These are phyloP conservation scores for Gnathonemus longibarbis DNA, from an alignment of 2,113 vertebrate genomes.

Conservation along the genomic window DNA sequence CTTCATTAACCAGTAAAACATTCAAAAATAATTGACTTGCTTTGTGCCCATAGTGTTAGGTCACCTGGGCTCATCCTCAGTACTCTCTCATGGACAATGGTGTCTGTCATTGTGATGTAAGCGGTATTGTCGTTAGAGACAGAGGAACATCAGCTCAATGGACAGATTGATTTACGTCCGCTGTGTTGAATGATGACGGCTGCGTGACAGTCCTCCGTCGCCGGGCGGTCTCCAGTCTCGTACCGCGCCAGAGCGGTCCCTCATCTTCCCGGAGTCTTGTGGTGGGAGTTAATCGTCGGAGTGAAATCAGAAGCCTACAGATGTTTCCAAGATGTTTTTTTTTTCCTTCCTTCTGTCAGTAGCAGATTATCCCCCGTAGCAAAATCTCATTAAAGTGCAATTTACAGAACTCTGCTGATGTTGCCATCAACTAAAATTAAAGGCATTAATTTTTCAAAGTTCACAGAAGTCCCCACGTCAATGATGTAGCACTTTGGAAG, in stretches of 20 bases:
- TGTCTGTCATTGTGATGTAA: constrained; percentile 71
- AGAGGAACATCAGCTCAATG: constrained; percentile 76
- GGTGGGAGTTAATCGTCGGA: constrained; percentile 82
- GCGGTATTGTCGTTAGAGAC: constrained; percentile 80
- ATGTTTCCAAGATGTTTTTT: constrained; percentile 99
- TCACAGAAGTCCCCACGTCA: constrained; percentile 95
- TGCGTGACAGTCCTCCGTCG: constrained; percentile 48
- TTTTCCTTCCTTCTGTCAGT: constrained; percentile 73
- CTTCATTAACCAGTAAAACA: constrained; percentile 64
- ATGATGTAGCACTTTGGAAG: constrained; percentile 97
- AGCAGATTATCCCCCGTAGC: constrained; percentile 99
- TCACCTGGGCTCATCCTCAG: constrained; percentile 68
- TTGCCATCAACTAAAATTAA: constrained; percentile 99
- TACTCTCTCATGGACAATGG: constrained; percentile 71
- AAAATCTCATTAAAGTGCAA: constrained; percentile 99
- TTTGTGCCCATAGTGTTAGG: constrained; percentile 64
- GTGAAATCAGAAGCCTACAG: constrained; percentile 99
- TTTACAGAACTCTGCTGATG: constrained; percentile 99
- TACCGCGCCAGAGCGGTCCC: constrained; percentile 55
- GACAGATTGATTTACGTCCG: constrained; percentile 72
- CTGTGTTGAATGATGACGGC: constrained; percentile 44
- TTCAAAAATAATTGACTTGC: constrained; percentile 70
- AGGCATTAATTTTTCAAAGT: constrained; percentile 99
- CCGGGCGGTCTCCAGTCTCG: constrained; percentile 59
- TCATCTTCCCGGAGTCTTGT: constrained; percentile 66